Evolutionary conservation across 2,797 vertebrate genomes (phyloP).

Genomic region (Myripristis jacobus): DNA sequence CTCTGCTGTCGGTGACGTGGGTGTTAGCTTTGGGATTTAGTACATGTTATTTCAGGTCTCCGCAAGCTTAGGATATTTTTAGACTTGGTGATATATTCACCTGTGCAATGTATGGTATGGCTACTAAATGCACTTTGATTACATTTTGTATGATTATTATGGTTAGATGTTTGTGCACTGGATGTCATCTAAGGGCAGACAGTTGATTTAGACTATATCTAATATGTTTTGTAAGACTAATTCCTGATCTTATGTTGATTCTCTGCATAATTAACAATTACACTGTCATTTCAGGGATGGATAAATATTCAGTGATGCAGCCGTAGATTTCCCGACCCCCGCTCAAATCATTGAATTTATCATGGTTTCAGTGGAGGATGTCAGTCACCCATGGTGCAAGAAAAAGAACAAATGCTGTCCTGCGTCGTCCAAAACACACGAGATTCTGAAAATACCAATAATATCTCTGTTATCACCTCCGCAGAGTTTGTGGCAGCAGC

Average conservation of each 20-base stretch:
- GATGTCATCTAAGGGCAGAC: too few species aligned
- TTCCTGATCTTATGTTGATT: too few species aligned
- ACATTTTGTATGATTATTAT: conserved; percentile 3
- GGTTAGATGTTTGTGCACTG: neutral
- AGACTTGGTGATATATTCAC: conserved; percentile 55
- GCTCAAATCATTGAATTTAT: neutral
- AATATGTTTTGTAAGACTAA: too few species aligned
- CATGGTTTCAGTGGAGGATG: neutral
- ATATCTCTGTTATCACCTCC: conserved; percentile 40
- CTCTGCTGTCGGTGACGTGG: conserved; percentile 51
- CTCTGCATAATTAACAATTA: neutral
- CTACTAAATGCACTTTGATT: neutral
- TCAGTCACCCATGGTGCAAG: neutral
- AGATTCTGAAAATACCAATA: neutral
- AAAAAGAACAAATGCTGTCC: neutral
- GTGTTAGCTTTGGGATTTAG: conserved; percentile 71
- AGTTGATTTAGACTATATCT: too few species aligned
- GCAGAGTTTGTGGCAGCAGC: conserved; percentile 90
- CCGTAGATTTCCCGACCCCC: neutral
- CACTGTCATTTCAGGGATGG: neutral
- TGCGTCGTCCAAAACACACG: neutral
- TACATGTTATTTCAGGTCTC: conserved; percentile 42
- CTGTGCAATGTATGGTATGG: conserved; percentile 23
- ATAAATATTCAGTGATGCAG: neutral
- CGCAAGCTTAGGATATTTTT: conserved; percentile 60